phyloP scores from a whole-genome alignment of 1,140 invertebrate species.

The Thereuonema tuberculata region DNA sequence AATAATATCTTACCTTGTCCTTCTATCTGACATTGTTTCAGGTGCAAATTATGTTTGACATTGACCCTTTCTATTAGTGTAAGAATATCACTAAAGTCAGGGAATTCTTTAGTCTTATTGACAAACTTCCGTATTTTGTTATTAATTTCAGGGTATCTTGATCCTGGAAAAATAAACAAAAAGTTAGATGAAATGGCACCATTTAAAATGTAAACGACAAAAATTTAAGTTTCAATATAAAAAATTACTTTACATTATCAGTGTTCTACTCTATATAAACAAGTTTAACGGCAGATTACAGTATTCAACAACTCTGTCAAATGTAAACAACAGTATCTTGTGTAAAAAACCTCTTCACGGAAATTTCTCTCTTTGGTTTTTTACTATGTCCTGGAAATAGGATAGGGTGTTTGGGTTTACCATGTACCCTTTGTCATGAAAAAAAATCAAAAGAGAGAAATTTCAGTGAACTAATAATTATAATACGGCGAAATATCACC shows the following conservation, averaged over 20 bases:
- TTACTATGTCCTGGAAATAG: too few relatives aligned
- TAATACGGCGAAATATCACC: too few relatives aligned
- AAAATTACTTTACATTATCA: neutral
- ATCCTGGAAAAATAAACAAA: constrained; percentile 8
- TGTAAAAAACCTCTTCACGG: too few relatives aligned
- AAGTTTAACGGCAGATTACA: neutral
- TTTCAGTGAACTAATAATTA: too few relatives aligned
- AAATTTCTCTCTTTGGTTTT: too few relatives aligned
- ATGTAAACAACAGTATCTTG: neutral
- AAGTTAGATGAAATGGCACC: constrained; percentile 2
- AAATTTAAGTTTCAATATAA: neutral
- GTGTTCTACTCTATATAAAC: neutral
- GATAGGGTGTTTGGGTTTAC: too few relatives aligned
- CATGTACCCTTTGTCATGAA: too few relatives aligned
- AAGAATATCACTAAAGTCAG: constrained; percentile 30
- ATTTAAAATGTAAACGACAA: neutral
- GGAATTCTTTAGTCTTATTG: constrained; percentile 31
- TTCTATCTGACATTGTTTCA: constrained; percentile 16
- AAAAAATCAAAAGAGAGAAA: too few relatives aligned
- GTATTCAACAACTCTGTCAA: neutral
- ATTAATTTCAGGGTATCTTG: constrained; percentile 29
- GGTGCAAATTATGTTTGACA: constrained; percentile 20
- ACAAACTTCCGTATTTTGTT: constrained; percentile 28
- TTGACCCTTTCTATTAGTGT: constrained; percentile 26
- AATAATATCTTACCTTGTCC: constrained; percentile 9